Evolutionary conservation across 2,797 vertebrate species (phyloP), one percentile per base, ranked within the genome.

Genomic region (Danio albolineatus): DNA sequence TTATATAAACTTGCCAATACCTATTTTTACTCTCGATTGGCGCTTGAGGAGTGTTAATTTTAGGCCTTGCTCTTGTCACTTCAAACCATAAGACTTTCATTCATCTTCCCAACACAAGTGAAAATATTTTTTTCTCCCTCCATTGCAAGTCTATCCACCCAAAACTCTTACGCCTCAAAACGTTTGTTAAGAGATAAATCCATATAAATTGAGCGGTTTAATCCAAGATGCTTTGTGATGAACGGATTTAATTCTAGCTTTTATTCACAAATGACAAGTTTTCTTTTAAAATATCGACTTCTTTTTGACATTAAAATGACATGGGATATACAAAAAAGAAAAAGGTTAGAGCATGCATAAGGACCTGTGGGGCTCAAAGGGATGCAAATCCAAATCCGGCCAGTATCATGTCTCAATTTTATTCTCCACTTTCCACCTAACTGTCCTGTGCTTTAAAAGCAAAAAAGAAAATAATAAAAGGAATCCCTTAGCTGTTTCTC

Each of bases 281-380:
- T 46, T 5, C 12, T 12, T 46, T 46, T 4, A 46, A 46, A 46
- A 4, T 46, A 7, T 46, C 1, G 44, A 4, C 12, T 12, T 4
- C 7, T 7, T 46, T 46, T 46, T 46, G 44, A 12, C 44, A 64
- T 49, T 56, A 56, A 71, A 56, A 17, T 4, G n/a, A 54, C 16
- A 71, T 71, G 16, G n/a, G 53, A 54, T 70, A 19, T 16, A 54
- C 1, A 70, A 17, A 72, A 57, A 59, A 59, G 12, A 73, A 57
- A 73, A 19, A 16, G 17, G 10, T 43, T 56, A 41, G 12, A 43
- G 36, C 10, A 39, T 71, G 10, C 16, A 43, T 70, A 70, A 53
- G 70, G 36, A 57, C 5, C 17, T 44, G 17, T 57, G 13, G 8
- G 19, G n/a, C 16, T 43, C 17, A 56, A 71, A 19, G 51, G 39